Evolutionary conservation across 2,113 vertebrate species (phyloP), one percentile per base, ranked within the genome.

Genomic region (Poicephalus gulielmi): DNA sequence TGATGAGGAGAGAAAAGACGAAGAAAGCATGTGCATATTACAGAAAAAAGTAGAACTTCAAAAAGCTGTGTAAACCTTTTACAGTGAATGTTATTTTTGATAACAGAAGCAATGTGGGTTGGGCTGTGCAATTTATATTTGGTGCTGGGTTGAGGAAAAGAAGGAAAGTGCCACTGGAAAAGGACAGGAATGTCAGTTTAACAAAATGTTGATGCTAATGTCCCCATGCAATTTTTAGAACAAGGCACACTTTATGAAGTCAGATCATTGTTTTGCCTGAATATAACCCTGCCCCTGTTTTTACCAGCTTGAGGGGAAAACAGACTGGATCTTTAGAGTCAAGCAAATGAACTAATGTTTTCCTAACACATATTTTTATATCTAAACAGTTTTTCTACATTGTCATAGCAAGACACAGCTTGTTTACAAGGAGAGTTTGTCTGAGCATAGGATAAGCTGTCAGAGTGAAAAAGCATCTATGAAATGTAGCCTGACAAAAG

Each of bases 401-500:
- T 71, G 43, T 33, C 46, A 17, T 50, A 50, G 63, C 53, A 94
- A 83, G 49, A 66, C 17, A 80, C 28, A 41, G 11, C 49, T 90
- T 83, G 88, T 93, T 92, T 95, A 90, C 63, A 53, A 25, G 17
- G 22, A 2, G 13, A 77, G 28, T 77, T 88, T 86, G 11, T 71
- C 63, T 90, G 92, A 86, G 46, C 41, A 76, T 17, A 33, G 27
- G 66, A 77, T 35, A 85, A 87, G 16, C 41, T 88, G 83, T 92
- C 95, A 94, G 59, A 83, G 23, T 67, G 9, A 92, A 86, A 82
- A 75, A 78, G 19, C 3, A 4, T 41, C 67, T 83, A 46, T 69
- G 75, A 88, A 94, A 88, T 83, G 30, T 80, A 24, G 28, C 31
- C 67, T 90, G 75, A 95, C 49, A 74, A 95, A 92, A 86, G n/a